phyloP scores from a whole-genome alignment of 2,113 vertebrate genomes.

The Ceyx melanurus region DNA sequence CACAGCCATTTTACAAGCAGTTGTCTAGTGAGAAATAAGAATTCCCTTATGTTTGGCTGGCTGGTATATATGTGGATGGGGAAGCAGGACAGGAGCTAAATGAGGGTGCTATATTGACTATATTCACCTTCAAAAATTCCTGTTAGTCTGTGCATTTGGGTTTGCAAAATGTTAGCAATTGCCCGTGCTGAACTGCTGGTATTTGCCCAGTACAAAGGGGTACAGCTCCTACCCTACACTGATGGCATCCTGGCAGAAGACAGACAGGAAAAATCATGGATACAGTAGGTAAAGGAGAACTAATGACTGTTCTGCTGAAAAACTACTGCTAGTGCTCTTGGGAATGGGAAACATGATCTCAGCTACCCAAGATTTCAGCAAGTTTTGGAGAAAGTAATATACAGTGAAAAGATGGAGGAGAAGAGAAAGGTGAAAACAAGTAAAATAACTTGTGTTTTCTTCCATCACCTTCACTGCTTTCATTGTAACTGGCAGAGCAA shows the following conservation, averaged over 20 bases:
- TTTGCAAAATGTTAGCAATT: not conserved
- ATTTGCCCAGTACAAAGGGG: not conserved
- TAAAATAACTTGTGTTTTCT: not conserved
- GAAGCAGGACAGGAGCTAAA: not conserved
- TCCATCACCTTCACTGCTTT: not conserved
- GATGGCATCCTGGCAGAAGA: not conserved
- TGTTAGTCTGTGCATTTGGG: not conserved
- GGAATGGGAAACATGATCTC: not conserved
- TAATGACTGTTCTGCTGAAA: not conserved
- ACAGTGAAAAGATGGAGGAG: not conserved
- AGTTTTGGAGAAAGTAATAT: not conserved
- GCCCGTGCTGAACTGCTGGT: not conserved
- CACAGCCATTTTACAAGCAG: not conserved
- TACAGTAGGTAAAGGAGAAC: not conserved
- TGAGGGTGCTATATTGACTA: not conserved
- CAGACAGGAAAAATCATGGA: not conserved
- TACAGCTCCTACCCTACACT: not conserved
- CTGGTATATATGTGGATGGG: not conserved
- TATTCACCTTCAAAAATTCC: not conserved
- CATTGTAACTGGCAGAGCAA: not conserved
- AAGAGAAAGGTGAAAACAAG: not conserved
- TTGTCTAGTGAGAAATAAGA: not conserved
- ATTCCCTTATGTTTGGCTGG: not conserved
- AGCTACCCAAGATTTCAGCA: not conserved
- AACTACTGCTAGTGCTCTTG: not conserved